phyloP scores from a whole-genome alignment of 2,113 vertebrate species.

The Syngnathus typhle region DNA sequence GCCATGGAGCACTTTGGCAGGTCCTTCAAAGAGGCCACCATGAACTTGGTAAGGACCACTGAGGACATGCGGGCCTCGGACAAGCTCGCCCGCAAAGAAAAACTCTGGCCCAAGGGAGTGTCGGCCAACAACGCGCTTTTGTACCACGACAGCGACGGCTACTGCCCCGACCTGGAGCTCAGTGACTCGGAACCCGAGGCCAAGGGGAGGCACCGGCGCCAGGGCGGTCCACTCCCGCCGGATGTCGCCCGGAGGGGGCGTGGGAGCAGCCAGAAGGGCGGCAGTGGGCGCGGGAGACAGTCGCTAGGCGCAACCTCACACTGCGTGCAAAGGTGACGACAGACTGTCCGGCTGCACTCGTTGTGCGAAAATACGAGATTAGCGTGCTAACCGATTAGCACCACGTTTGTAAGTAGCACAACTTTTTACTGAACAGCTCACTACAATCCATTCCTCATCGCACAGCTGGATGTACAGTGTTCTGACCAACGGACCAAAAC shows the following conservation, averaged over 20 bases:
- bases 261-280: constrained; percentile 65
- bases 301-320: constrained; percentile 72
- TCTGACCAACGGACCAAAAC: not conserved
- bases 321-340: constrained; percentile 86
- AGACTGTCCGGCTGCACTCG: not conserved
- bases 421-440: constrained; percentile 11
- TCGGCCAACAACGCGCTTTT: constrained; percentile 61
- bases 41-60: constrained; percentile 80
- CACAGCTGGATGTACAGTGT: constrained; percentile 4
- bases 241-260: constrained; percentile 61
- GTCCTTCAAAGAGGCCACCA: constrained; percentile 89
- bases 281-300: constrained; percentile 70
- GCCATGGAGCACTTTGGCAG: constrained; percentile 83
- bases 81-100: constrained; percentile 80
- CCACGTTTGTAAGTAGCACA: not conserved
- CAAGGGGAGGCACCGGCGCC: constrained; percentile 75
- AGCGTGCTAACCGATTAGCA: not conserved
- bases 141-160: constrained; percentile 89
- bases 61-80: constrained; percentile 80
- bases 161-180: constrained; percentile 92
- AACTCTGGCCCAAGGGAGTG: constrained; percentile 76
- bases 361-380: not conserved
- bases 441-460: not conserved
- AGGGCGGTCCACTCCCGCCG: constrained; percentile 59
- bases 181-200: constrained; percentile 94